phyloP scores from a whole-genome alignment of 2,797 vertebrate genomes.

The Pempheris klunzingeri region DNA sequence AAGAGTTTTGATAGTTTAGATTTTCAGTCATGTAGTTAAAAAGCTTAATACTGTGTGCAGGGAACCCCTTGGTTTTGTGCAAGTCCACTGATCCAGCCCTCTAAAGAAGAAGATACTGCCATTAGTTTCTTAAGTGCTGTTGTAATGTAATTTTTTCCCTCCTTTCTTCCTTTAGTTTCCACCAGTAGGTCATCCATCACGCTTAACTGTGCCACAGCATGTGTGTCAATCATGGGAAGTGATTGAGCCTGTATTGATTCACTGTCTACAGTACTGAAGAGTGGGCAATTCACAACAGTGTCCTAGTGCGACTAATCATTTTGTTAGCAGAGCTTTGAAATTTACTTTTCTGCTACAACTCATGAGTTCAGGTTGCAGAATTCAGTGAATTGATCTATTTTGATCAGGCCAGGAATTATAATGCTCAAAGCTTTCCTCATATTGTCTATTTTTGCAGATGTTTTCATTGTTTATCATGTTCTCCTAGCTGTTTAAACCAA shows the following conservation, averaged over 20 bases:
- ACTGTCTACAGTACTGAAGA: constrained; percentile 27
- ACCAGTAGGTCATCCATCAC: constrained; percentile 37
- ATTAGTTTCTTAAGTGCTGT: constrained; percentile 3
- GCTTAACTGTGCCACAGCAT: constrained; percentile 36
- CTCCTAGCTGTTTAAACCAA: background rate
- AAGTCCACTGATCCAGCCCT: constrained; percentile 1
- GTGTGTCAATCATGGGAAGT: constrained; percentile 46
- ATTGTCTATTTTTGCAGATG: background rate
- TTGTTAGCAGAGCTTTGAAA: constrained; percentile 22
- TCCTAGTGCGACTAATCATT: constrained; percentile 27
- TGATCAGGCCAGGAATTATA: background rate
- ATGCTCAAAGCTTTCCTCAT: background rate
- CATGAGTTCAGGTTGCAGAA: background rate
- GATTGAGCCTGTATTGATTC: constrained; percentile 44
- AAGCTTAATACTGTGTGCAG: background rate
- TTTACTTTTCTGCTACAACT: constrained; percentile 5
- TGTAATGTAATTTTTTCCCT: constrained; percentile 12
- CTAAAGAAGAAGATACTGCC: constrained; percentile 4
- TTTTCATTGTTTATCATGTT: background rate
- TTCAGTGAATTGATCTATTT: constrained; percentile 2
- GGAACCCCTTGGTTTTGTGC: background rate
- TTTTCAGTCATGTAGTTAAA: background rate
- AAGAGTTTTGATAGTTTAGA: background rate
- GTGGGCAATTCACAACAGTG: constrained; percentile 17
- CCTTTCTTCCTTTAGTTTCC: background rate